These are phyloP conservation scores for Atractosteus spatula DNA, from an alignment of 2,113 vertebrate genomes.

Conservation along the genomic window DNA sequence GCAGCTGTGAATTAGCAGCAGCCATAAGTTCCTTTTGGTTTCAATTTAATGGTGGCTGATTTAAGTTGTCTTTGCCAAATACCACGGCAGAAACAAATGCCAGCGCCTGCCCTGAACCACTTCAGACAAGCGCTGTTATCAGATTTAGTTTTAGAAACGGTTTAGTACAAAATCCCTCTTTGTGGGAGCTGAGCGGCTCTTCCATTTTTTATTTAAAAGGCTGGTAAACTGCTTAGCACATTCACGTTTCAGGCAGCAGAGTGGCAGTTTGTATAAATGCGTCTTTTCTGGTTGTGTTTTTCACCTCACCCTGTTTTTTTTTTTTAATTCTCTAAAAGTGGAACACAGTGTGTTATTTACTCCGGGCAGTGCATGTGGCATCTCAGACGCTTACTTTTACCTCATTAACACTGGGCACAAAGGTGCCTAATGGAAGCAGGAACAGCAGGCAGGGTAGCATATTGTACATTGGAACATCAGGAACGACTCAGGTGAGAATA, in stretches of 20 bases:
- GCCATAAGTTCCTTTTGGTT: conserved; percentile 2
- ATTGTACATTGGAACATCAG: no score
- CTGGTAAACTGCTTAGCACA: conserved; percentile 39
- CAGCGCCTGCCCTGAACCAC: conserved; percentile 9
- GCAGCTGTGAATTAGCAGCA: neutral
- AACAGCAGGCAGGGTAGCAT: neutral
- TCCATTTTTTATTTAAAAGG: conserved; percentile 44
- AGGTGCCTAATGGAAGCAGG: neutral
- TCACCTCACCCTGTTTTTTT: no score
- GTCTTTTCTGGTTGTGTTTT: no score
- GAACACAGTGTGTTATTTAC: no score
- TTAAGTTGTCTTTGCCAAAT: neutral
- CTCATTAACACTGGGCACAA: neutral
- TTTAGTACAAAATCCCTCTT: conserved; percentile 21
- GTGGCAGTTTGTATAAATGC: no score
- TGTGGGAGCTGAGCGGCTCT: conserved; percentile 24
- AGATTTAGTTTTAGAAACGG: conserved; percentile 44
- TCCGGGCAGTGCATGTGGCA: conserved; percentile 15
- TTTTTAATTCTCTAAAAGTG: no score
- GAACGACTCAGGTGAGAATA: no score
- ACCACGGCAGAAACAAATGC: neutral
- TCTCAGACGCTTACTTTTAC: conserved; percentile 30
- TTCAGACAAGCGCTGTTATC: conserved; percentile 38
- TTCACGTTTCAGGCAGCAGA: conserved; percentile 4
- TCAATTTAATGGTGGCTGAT: conserved; percentile 4